A percentile compares a stretch with the other conserved stretches of the same genome.
phyloP scores from a whole-genome alignment of 2,797 vertebrate species.

The Danio kyathit region DNA sequence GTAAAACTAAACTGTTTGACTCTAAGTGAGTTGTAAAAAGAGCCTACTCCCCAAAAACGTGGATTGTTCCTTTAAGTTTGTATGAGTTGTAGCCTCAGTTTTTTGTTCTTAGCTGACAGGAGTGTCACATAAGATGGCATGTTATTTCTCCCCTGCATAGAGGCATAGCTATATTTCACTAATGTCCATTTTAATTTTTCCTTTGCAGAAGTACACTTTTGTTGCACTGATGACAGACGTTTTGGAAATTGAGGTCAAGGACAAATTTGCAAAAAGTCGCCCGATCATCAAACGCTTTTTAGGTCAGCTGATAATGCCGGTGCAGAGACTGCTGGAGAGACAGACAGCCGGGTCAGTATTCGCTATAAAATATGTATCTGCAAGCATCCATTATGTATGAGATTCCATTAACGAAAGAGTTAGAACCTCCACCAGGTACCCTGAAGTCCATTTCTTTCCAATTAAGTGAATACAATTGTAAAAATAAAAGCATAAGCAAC shows the following conservation, averaged over 20 bases:
- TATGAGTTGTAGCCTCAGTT: no score
- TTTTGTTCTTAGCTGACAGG: no score
- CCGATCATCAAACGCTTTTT: conserved; percentile 98
- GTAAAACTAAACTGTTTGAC: no score
- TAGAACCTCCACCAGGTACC: neutral
- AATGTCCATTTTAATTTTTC: neutral
- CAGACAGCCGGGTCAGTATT: conserved; percentile 87
- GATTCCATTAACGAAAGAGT: neutral
- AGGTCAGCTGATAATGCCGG: conserved; percentile 92
- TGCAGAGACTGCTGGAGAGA: conserved; percentile 92
- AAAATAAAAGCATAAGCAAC: neutral
- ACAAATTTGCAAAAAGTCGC: conserved; percentile 97
- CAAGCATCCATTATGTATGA: neutral
- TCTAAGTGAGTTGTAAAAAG: no score
- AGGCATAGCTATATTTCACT: neutral
- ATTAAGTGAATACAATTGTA: neutral
- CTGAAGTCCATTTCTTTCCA: neutral
- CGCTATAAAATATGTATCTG: neutral
- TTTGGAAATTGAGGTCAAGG: conserved; percentile 95
- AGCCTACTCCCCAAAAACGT: no score
- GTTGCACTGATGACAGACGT: conserved; percentile 95
- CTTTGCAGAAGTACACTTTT: conserved; percentile 92
- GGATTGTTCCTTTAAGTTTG: no score
- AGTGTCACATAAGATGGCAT: neutral
- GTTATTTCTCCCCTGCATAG: neutral